Percentiles rank a stretch among this genome's conserved stretches.
Conservation (phyloP, 1,140 invertebrate genomes). For the Onthophagus taurus region DNA sequence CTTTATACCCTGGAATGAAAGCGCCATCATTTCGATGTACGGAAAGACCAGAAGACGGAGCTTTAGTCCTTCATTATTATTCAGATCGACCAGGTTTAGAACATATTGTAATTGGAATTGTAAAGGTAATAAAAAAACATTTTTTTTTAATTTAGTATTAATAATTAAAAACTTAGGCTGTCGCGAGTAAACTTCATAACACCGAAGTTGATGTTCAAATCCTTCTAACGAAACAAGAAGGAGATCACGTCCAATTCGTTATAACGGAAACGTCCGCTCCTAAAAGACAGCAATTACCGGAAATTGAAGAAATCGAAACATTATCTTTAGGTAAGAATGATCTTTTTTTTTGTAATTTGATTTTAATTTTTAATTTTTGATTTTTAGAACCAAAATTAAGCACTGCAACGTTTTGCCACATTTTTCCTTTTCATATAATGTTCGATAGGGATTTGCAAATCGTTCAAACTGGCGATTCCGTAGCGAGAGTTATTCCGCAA, state of each 20-base stretch:
- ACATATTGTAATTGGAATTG: constrained; percentile 88
- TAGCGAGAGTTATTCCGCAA: constrained; percentile 73
- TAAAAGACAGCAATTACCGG: constrained; percentile 48
- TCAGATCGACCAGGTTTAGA: constrained; percentile 87
- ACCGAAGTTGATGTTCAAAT: constrained; percentile 87
- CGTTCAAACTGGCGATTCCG: constrained; percentile 78
- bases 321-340: constrained; percentile 53
- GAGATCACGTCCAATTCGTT: constrained; percentile 89
- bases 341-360: not conserved
- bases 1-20: constrained; percentile 86
- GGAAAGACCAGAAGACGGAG: constrained; percentile 72
- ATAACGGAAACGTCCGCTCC: constrained; percentile 73
- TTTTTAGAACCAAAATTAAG: constrained; percentile 74
- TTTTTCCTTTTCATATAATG: constrained; percentile 93
- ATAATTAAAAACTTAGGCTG: constrained; percentile 52
- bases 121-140: constrained; percentile 85
- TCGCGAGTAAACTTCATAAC: constrained; percentile 82
- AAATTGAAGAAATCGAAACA: constrained; percentile 62
- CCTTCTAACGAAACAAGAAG: constrained; percentile 73
- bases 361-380: not conserved
- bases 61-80: constrained; percentile 83
- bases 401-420: constrained; percentile 82
- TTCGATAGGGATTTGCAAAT: constrained; percentile 80
- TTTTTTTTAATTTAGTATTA: constrained; percentile 76
- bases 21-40: constrained; percentile 88